Base-by-base conservation (phyloP, 1,140 invertebrate genomes). In the Drosophila subpulchrella region DNA sequence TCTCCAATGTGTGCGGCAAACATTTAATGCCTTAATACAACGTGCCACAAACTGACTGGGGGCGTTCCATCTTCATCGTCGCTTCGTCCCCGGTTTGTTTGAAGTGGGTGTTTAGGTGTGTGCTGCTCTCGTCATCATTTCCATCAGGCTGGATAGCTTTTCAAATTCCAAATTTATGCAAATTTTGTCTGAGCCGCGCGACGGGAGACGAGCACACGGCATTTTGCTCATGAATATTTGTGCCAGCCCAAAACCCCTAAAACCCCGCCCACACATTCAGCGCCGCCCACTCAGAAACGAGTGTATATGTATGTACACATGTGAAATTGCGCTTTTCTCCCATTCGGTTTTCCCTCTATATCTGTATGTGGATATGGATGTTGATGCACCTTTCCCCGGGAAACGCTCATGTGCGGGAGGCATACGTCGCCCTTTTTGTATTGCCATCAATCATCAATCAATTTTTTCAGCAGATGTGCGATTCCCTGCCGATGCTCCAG, bases 91-190 rank as follows among this genome's bases (percentile, higher is more conserved):
- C 17, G 41, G 36, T n/a, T 47, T 46, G 46, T 71, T 47, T 41
- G 51, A 42, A 57, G 36, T 59, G 38, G 46, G 56, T 54, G 47
- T 72, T 50, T 58, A 57, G 47, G 44, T 72, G 68, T 60, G 41
- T 55, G 71, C 48, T 34, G 65, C 20, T 79, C 77, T 74, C 74
- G 63, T 81, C 82, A 86, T 85, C 82, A 81, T 81, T 86, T 86
- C 82, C 78, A 86, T 86, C 78, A 85, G 82, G 73, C 63, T 81
- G 82, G 81, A 86, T 81, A 81, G 82, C 83, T 86, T 84, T 84
- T 78, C 83, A 86, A 85, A 85, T 85, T 75, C 83, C 78, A 86
- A 85, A 86, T 85, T 85, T 86, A 85, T 85, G 81, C 82, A 85
- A 85, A 85, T 86, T 81, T 66, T 58, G 41, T 63, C 42, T 44